Evolutionary conservation across 2,113 vertebrate genomes (phyloP).

Genomic region (Hippocampus comes): DNA sequence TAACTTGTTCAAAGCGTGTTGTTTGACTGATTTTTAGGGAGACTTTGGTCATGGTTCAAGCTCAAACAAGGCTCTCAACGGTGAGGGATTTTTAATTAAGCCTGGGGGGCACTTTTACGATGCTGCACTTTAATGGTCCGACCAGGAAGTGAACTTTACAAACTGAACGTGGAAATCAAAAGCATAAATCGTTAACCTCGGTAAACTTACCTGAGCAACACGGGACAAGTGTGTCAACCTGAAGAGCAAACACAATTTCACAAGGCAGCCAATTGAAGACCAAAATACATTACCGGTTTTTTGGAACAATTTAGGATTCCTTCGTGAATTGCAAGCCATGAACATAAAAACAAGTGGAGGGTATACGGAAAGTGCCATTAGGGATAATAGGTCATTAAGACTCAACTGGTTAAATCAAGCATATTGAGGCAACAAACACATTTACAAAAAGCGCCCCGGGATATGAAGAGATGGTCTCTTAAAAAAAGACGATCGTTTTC

Average conservation of each 20-base stretch:
- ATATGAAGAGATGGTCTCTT: slow-evolving; percentile 14
- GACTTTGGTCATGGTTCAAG: not conserved
- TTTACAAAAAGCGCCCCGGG: slow-evolving; percentile 20
- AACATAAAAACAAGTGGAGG: slow-evolving; percentile 46
- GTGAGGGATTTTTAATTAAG: slow-evolving; percentile 23
- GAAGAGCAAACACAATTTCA: not conserved
- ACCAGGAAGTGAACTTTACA: slow-evolving; percentile 28
- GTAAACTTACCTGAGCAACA: slow-evolving; percentile 11
- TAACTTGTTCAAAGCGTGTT: not conserved
- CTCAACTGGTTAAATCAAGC: slow-evolving; percentile 28
- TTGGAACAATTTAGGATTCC: slow-evolving; percentile 17
- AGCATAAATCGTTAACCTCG: slow-evolving; percentile 32
- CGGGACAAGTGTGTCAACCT: not conserved
- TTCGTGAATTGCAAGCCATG: slow-evolving; percentile 25
- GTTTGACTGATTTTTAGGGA: not conserved
- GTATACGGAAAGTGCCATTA: slow-evolving; percentile 28
- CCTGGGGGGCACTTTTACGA: slow-evolving; percentile 38
- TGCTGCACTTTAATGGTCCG: slow-evolving; percentile 22
- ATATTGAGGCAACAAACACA: slow-evolving; percentile 31
- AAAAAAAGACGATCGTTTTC: not conserved
- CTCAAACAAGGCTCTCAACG: slow-evolving; percentile 10
- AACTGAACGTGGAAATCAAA: slow-evolving; percentile 38
- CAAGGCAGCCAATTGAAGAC: slow-evolving; percentile 3
- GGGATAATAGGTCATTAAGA: slow-evolving; percentile 42
- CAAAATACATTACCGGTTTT: slow-evolving; percentile 11